phyloP scores from a whole-genome alignment of 2,113 vertebrate species.

The Salvator merianae region DNA sequence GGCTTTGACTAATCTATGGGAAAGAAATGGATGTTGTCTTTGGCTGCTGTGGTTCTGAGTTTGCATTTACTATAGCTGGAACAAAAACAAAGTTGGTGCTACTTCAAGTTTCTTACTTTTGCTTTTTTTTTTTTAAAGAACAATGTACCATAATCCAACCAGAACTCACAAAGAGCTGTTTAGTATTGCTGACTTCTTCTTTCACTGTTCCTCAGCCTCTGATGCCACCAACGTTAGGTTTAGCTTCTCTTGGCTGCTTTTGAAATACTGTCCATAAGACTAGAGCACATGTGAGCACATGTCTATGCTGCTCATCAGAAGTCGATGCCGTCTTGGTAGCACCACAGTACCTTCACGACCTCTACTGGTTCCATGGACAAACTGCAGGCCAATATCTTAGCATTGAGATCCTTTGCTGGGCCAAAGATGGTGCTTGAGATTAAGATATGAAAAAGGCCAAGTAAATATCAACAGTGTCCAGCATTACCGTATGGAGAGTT shows the following conservation, averaged over 20 bases:
- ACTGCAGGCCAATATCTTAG: neutral
- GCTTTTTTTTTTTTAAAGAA: neutral
- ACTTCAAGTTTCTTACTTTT: neutral
- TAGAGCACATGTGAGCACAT: too few relatives aligned
- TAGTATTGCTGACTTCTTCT: neutral
- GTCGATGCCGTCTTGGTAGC: too few relatives aligned
- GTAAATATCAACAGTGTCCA: neutral
- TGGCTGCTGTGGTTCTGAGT: too few relatives aligned
- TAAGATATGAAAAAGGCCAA: neutral
- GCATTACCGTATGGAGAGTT: neutral
- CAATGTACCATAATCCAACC: neutral
- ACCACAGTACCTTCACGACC: neutral
- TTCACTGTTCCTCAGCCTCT: neutral
- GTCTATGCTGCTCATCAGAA: too few relatives aligned
- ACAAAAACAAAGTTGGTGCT: neutral
- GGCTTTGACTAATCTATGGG: neutral
- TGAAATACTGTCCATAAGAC: neutral
- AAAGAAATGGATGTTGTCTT: neutral
- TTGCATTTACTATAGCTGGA: neutral
- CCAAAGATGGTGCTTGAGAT: neutral
- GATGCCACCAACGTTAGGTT: neutral
- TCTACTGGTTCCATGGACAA: neutral
- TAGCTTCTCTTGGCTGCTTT: neutral
- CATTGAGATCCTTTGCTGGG: neutral
- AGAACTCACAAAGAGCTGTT: neutral